Percentiles rank a stretch among this genome's conserved stretches.
Conservation (phyloP, 2,797 vertebrate genomes). For the Allobates femoralis region DNA sequence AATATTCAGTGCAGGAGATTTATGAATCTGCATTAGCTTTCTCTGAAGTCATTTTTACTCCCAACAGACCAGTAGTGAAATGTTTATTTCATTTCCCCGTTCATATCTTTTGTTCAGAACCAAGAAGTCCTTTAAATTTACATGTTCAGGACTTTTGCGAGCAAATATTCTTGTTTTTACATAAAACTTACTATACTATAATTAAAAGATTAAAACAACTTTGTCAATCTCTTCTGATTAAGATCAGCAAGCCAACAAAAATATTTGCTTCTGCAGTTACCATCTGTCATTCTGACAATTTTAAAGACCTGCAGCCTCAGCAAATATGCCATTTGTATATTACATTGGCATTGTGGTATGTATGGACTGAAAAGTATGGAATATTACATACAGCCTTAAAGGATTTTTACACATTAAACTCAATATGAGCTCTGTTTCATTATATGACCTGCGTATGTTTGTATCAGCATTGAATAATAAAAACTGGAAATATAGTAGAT, state of each 20-base stretch:
- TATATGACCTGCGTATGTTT: no score
- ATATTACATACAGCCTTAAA: slow-evolving; percentile 30
- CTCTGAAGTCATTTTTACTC: slow-evolving; percentile 33
- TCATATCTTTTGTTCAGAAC: slow-evolving; percentile 20
- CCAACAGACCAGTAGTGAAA: not conserved
- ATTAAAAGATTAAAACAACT: slow-evolving; percentile 64
- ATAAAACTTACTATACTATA: slow-evolving; percentile 37
- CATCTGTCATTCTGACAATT: slow-evolving; percentile 70
- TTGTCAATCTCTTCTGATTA: slow-evolving; percentile 66
- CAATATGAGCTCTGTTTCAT: not conserved
- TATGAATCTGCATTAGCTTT: slow-evolving; percentile 40
- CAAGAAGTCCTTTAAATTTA: slow-evolving; percentile 40
- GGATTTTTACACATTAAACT: slow-evolving; percentile 6
- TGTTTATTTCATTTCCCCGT: slow-evolving; percentile 25
- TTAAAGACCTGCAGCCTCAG: slow-evolving; percentile 67
- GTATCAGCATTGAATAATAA: no score
- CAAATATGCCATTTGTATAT: slow-evolving; percentile 66
- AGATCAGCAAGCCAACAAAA: slow-evolving; percentile 64
- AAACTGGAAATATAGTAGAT: no score
- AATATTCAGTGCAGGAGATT: slow-evolving; percentile 38
- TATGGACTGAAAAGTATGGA: not conserved
- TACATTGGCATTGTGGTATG: slow-evolving; percentile 39
- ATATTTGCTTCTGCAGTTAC: slow-evolving; percentile 63
- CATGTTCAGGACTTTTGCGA: slow-evolving; percentile 34
- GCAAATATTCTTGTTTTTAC: slow-evolving; percentile 26